phyloP scores from a whole-genome alignment of 2,113 vertebrate genomes.

The Speoplatyrhinus poulsoni region DNA sequence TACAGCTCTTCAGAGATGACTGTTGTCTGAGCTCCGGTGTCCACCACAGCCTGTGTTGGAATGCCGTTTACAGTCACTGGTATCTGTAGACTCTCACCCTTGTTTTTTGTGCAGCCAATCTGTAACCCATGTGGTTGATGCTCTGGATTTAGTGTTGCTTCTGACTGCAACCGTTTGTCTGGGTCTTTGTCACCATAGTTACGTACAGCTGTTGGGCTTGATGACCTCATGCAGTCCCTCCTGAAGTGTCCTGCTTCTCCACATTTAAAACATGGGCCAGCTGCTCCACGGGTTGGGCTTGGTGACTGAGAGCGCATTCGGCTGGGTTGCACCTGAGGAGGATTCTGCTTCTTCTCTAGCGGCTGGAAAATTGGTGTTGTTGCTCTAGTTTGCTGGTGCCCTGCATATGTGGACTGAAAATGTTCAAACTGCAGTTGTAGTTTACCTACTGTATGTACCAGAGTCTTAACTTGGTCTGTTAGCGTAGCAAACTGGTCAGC shows the following conservation, averaged over 20 bases:
- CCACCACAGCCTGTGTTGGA: too few relatives aligned
- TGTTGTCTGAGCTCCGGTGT: too few relatives aligned
- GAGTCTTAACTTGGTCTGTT: not conserved
- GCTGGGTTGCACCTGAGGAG: too few relatives aligned
- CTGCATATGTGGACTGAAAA: conserved; percentile 8
- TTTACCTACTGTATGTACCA: conserved; percentile 6
- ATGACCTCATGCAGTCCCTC: not conserved
- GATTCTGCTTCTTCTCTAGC: not conserved
- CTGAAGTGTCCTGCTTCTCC: conserved; percentile 9
- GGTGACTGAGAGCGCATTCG: not conserved
- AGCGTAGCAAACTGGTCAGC: conserved; percentile 11
- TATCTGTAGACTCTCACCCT: too few relatives aligned
- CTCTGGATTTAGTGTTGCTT: too few relatives aligned
- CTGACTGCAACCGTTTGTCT: too few relatives aligned
- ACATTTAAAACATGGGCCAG: not conserved
- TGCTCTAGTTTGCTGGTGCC: not conserved
- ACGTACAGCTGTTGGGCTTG: not conserved
- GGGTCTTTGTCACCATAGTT: not conserved
- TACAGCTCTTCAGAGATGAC: too few relatives aligned
- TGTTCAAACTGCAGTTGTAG: conserved; percentile 1
- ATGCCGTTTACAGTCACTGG: too few relatives aligned
- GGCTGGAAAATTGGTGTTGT: not conserved
- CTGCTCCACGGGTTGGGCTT: not conserved
- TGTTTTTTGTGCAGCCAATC: too few relatives aligned
- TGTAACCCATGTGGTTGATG: too few relatives aligned